Percentiles rank a stretch among this genome's conserved stretches.
These are phyloP conservation scores for Stylophora pistillata DNA, from an alignment of 64 coral and sea anemone species.

Conservation along the genomic window DNA sequence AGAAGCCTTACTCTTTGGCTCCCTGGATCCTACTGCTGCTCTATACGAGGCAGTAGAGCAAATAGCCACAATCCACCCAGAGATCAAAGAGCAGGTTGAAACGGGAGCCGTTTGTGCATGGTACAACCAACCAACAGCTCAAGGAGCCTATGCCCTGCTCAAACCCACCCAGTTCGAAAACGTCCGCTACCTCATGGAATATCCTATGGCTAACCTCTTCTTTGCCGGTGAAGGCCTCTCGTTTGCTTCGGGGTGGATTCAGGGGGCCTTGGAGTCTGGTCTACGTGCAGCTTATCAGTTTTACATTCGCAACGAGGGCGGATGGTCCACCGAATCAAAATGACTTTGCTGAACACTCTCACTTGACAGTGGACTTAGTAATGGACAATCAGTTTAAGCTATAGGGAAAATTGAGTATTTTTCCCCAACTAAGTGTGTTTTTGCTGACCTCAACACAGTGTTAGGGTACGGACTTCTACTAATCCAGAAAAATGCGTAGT, in stretches of 20 bases:
- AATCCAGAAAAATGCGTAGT: slow-evolving; percentile 8
- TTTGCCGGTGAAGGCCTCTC: slow-evolving; percentile 52
- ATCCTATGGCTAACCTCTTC: slow-evolving; percentile 41
- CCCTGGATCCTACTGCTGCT: background rate
- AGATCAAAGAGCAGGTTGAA: slow-evolving; percentile 51
- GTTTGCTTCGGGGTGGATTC: slow-evolving; percentile 48
- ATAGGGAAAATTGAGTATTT: slow-evolving; percentile 5
- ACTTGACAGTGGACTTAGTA: background rate
- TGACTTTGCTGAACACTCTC: too few species aligned
- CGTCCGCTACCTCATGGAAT: slow-evolving; percentile 4
- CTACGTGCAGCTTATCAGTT: too few species aligned
- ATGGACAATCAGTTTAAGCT: slow-evolving; percentile 18
- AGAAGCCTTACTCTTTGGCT: slow-evolving; percentile 52
- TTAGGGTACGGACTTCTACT: slow-evolving; percentile 6
- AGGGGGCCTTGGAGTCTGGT: slow-evolving; percentile 64
- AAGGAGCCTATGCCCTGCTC: slow-evolving; percentile 14
- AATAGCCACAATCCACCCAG: slow-evolving; percentile 28
- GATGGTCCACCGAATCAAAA: too few species aligned
- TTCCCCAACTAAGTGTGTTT: slow-evolving; percentile 2
- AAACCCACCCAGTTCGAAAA: slow-evolving; percentile 22
- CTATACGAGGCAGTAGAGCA: slow-evolving; percentile 33
- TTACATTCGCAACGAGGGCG: slow-evolving; percentile 30
- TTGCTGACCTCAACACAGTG: slow-evolving; percentile 6
- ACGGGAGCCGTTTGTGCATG: slow-evolving; percentile 36
- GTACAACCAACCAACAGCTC: slow-evolving; percentile 35